Base-by-base conservation (phyloP, 1,140 invertebrate genomes). In the Drosophila ananassae region DNA sequence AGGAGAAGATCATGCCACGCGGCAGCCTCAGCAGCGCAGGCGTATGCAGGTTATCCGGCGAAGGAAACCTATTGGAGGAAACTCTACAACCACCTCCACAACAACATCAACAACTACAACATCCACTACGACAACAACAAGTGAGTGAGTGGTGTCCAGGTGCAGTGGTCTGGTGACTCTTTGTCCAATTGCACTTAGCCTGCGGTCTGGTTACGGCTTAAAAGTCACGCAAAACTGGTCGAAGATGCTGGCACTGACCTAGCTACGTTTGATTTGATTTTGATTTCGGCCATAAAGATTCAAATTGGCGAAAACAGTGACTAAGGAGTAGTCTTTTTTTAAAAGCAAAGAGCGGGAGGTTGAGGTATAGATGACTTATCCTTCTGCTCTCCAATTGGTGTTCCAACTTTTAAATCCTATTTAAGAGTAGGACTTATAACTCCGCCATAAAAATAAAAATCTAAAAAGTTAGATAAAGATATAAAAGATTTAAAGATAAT, bases 161-260 rank as follows among this genome's bases (percentile, higher is more conserved):
- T 67, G 71, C 58, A 66, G 39, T 25, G 64, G 39, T 48, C 17
- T 17, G 17, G 17, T 17, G 17, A 17, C 17, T 68, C 44, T 71
- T 61, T 69, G 2, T 9, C 47, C 34, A 61, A 30, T 32, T 68
- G 50, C 62, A 57, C 46, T 34, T 41, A 3, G 46, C 24, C 44
- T 57, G 58, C 25, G 62, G 39, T n/a, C 51, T 25, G 64, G 41
- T 79, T 66, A 79, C 67, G 56, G 59, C 52, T 69, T 46, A 63
- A 66, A 59, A 78, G 69, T 54, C 64, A 66, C 71, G 56, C 66
- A 57, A 44, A 74, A 76, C 83, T 78, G 69, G 79, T 71, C 58
- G 55, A 73, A 60, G 68, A 73, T 66, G 77, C 76, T 74, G 79
- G 82, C 82, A 87, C 83, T 85, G 82, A 85, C 82, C 82, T 85